phyloP scores from a whole-genome alignment of 2,888 invertebrate species.

The Athrips mouffetella region DNA sequence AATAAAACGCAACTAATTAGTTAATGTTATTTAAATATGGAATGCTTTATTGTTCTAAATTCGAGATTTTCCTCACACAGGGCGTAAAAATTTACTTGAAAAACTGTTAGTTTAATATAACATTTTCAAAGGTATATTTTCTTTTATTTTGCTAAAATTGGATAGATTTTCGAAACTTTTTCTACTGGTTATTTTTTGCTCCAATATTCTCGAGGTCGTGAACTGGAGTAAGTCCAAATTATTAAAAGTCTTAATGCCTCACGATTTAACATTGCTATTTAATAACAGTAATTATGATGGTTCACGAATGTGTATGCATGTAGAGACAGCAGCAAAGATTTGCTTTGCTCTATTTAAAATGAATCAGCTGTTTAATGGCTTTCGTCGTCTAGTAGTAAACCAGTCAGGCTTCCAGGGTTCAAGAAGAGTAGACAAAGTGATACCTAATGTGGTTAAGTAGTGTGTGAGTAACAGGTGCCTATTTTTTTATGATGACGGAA shows the following conservation, averaged over 20 bases:
- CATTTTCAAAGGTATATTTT: too few species aligned
- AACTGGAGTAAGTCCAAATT: constrained; percentile 16
- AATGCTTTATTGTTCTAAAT: not conserved
- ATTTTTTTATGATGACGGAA: too few species aligned
- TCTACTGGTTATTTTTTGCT: not conserved
- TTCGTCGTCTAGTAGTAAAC: too few species aligned
- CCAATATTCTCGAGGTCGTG: constrained; percentile 13
- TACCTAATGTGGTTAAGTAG: too few species aligned
- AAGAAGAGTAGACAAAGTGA: too few species aligned
- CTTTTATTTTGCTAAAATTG: too few species aligned
- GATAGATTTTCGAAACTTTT: too few species aligned
- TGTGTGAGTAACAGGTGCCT: too few species aligned
- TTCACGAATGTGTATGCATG: constrained; percentile 25
- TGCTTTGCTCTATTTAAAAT: not conserved
- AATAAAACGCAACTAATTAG: not conserved
- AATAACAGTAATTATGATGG: constrained; percentile 39
- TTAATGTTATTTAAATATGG: not conserved
- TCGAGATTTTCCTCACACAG: not conserved
- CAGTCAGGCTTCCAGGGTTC: too few species aligned
- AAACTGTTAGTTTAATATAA: too few species aligned
- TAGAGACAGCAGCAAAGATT: constrained; percentile 9
- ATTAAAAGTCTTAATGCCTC: constrained; percentile 30
- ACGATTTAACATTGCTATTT: constrained; percentile 32
- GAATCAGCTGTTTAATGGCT: too few species aligned
- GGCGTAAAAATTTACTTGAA: too few species aligned